Base-by-base conservation (phyloP, 2,797 vertebrate species). In the Pseudopleuronectes americanus region DNA sequence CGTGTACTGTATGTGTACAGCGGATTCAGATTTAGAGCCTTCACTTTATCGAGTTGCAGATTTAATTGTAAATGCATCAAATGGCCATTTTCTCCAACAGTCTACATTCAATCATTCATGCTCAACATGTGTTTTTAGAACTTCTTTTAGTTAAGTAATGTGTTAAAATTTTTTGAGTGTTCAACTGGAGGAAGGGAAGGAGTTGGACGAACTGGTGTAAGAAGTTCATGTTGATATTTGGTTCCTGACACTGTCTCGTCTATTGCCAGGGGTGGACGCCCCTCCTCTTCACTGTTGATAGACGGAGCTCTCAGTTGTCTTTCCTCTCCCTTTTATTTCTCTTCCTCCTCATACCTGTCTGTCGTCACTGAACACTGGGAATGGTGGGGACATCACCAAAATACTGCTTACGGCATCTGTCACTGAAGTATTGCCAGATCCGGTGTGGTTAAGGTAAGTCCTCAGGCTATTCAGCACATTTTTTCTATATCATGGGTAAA, bases 371-470 rank as follows among this genome's bases (percentile, higher is more conserved):
- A 31, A 71, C 51, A 45, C 70, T 22, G 23, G 57, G 68, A 64
- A 79, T 52, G 70, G 45, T 36, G 0, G 22, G 17, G 58, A 47
- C 41, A 10, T 48, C 68, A 71, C 17, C 36, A 49, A 41, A 57
- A 49, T 1, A 38, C 64, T 31, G 38, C 67, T 59, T 21, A 31
- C 56, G 7, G 58, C 45, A 48, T 59, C 56, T n/a, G 17, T 61
- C 31, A 31, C 51, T 53, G 48, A 38, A 47, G 48, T 16, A 58
- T 17, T 45, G 2, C 51, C 41, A 26, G 21, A 68, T 17, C 63
- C 45, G 33, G 31, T 47, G 21, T 23, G n/a, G n/a, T 43, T 47
- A 59, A 84, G 87, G 83, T 86, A 76, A 77, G 75, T 0, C 7
- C 33, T 56, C 24, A 3, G 23, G 57, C 12, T 43, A 48, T 56